These are phyloP conservation scores for Seladonia tumulorum DNA, from an alignment of 2,888 invertebrate species.

Conservation along the genomic window DNA sequence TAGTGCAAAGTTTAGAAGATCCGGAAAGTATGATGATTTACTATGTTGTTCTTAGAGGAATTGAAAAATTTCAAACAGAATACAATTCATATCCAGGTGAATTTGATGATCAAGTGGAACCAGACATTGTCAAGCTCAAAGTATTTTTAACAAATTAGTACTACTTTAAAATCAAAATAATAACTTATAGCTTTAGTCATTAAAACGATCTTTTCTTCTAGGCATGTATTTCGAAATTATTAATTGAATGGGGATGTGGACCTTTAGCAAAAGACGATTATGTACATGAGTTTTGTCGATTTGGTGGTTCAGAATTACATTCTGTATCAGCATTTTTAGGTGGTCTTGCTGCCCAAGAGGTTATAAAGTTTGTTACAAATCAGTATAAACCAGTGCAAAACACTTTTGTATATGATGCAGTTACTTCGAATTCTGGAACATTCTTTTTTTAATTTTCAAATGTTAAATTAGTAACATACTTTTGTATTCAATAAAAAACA, in stretches of 20 bases:
- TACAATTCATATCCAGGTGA: conserved; percentile 96
- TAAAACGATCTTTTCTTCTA: conserved; percentile 72
- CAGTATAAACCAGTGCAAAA: conserved; percentile 99
- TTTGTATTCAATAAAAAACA: conserved; percentile 52
- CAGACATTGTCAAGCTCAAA: conserved; percentile 95
- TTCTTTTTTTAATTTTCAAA: conserved; percentile 88
- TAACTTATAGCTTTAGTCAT: not conserved
- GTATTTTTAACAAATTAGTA: conserved; percentile 76
- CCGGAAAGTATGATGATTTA: conserved; percentile 95
- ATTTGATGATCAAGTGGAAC: conserved; percentile 93
- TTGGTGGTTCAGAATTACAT: conserved; percentile 97
- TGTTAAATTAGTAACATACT: conserved; percentile 31
- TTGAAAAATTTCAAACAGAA: conserved; percentile 94
- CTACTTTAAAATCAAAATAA: not conserved
- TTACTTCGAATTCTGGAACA: conserved; percentile 93
- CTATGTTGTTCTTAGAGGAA: conserved; percentile 95
- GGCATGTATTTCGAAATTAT: conserved; percentile 88
- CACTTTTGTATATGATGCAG: conserved; percentile 97
- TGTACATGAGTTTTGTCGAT: conserved; percentile 97
- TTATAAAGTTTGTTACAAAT: conserved; percentile 94
- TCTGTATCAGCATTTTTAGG: conserved; percentile 96
- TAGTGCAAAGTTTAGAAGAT: conserved; percentile 90
- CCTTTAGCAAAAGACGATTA: conserved; percentile 94
- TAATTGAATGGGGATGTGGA: conserved; percentile 94
- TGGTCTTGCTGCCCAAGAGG: conserved; percentile 98